These are phyloP conservation scores for Malacoctenus gilli DNA, from an alignment of 2,797 vertebrate species.

Conservation along the genomic window DNA sequence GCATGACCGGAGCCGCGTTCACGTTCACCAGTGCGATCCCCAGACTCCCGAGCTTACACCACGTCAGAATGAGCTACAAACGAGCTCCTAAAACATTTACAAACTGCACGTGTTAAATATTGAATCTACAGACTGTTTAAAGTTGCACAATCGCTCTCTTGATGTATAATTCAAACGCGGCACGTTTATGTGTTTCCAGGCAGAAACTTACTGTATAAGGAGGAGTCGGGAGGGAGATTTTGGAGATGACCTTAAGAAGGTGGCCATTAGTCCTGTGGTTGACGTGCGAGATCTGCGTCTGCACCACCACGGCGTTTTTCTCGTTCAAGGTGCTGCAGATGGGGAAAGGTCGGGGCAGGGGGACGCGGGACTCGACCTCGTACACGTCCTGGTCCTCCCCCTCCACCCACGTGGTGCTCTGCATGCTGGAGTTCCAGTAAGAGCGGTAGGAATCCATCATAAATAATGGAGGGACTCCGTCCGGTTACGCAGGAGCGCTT, in stretches of 20 bases:
- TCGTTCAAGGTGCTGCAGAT: conserved; percentile 84
- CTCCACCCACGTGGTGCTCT: conserved; percentile 84
- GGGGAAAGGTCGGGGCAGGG: conserved; percentile 92
- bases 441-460: conserved; percentile 90
- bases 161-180: conserved; percentile 18
- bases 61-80: conserved; percentile 34
- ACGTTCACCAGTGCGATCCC: conserved; percentile 37
- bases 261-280: conserved; percentile 88
- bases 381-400: conserved; percentile 88
- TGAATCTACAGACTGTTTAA: neutral
- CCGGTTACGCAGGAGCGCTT: conserved; percentile 31
- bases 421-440: conserved; percentile 82
- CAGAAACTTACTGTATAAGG: conserved; percentile 94
- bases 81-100: conserved; percentile 39
- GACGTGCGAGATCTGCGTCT: conserved; percentile 91
- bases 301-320: conserved; percentile 91
- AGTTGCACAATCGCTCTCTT: conserved; percentile 3
- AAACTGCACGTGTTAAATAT: conserved; percentile 3
- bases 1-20: conserved; percentile 22
- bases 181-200: neutral
- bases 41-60: conserved; percentile 20
- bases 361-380: conserved; percentile 94
- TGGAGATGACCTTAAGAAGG: conserved; percentile 92
- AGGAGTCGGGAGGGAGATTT: conserved; percentile 94
- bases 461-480: neutral